Evolutionary conservation across 2,888 invertebrate species (phyloP), one percentile per base, ranked within the genome.

Genomic region (Labia minor): DNA sequence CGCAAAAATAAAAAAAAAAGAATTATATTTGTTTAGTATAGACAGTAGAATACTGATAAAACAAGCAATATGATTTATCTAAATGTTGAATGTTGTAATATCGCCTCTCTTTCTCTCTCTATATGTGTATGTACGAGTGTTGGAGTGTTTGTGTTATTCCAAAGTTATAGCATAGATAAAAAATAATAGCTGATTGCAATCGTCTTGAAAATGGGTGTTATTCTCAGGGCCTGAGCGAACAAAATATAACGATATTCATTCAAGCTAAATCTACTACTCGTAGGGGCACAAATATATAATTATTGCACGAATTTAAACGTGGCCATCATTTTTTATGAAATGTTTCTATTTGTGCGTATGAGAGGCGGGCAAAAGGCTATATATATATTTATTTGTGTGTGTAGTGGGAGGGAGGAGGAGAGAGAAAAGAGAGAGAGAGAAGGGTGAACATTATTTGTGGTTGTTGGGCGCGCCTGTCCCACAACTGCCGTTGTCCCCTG

Each of bases 141-240:
- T n/a, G n/a, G n/a, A n/a, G n/a, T n/a, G n/a, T n/a, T n/a, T n/a
- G n/a, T 66, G 67, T 63, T 66, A 66, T 70, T 70, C 66, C 67
- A 67, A 49, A 70, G 69, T 69, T 69, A 68, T 68, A 67, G 68
- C 70, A 37, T 63, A 70, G 69, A 70, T 70, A 70, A 70, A 49
- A 70, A 69, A 67, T 69, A 70, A 70, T 66, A 68, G 68, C 66
- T 68, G 70, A 70, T 70, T 66, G 70, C 69, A 69, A 68, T 70
- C 67, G 69, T 68, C 67, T 69, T 69, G 67, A 64, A 68, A 69
- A 65, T 16, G 21, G 49, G 49, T 49, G 49, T 49, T 49, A 49
- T 49, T 49, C 49, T 49, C 49, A 49, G 49, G n/a, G 49, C 49
- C 49, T 49, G 49, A 14, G 49, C 3, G 49, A 4, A 14, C 49